Percentiles rank a stretch among this genome's conserved stretches.
Conservation (phyloP, 2,113 vertebrate genomes). For the Cololabis saira region DNA sequence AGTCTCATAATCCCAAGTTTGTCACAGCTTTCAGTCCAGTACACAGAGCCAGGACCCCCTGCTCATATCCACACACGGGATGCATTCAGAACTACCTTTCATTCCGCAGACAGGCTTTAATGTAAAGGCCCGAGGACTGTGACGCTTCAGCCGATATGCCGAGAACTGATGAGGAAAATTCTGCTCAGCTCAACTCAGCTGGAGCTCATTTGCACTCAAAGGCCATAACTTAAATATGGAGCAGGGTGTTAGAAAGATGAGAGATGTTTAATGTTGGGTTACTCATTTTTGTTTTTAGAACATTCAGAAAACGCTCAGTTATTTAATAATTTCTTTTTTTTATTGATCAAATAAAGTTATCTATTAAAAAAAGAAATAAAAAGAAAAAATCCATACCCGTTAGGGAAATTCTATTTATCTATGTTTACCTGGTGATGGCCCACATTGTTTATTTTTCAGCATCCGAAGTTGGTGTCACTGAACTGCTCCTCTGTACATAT, state of each 20-base stretch:
- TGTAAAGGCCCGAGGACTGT: constrained; percentile 45
- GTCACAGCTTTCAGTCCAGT: constrained; percentile 59
- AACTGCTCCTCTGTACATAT: background rate
- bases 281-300: constrained; percentile 20
- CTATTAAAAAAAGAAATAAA: constrained; percentile 6
- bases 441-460: constrained; percentile 2
- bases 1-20: constrained; percentile 62
- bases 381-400: background rate
- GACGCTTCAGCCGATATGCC: constrained; percentile 39
- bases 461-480: background rate
- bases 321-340: background rate
- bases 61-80: constrained; percentile 30
- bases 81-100: constrained; percentile 48
- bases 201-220: constrained; percentile 54
- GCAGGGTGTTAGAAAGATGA: constrained; percentile 33
- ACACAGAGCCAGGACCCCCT: constrained; percentile 50
- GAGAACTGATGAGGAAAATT: constrained; percentile 53
- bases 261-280: constrained; percentile 32
- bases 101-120: constrained; percentile 36
- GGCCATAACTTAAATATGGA: constrained; percentile 42
- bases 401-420: constrained; percentile 7
- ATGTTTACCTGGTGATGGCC: constrained; percentile 9
- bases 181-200: constrained; percentile 37
- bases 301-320: background rate
- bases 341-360: background rate